phyloP scores from a whole-genome alignment of 2,888 invertebrate genomes.

The Hypsopygia costalis region DNA sequence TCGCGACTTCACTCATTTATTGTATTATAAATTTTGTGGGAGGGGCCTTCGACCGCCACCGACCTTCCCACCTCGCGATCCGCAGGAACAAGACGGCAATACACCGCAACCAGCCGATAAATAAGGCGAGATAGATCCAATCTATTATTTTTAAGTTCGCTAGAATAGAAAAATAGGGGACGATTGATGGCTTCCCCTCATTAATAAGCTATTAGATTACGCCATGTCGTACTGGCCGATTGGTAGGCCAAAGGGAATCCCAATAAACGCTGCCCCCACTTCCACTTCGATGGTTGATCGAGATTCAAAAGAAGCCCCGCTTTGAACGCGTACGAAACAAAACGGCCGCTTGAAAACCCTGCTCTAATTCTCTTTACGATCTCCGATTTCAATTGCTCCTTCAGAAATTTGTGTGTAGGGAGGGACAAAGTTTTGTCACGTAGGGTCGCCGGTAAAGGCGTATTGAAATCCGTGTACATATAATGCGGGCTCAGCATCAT shows the following conservation, averaged over 20 bases:
- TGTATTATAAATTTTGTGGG: conserved; percentile 77
- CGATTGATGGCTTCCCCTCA: conserved; percentile 71
- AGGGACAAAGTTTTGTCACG: conserved; percentile 80
- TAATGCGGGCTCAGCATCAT: conserved; percentile 74
- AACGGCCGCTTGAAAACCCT: conserved; percentile 73
- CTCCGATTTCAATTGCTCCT: conserved; percentile 81
- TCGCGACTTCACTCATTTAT: conserved; percentile 67
- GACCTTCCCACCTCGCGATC: conserved; percentile 66
- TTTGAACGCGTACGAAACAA: conserved; percentile 73
- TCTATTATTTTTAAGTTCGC: conserved; percentile 66
- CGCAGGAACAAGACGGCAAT: conserved; percentile 67
- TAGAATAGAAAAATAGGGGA: conserved; percentile 75
- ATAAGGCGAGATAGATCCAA: conserved; percentile 51
- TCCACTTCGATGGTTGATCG: conserved; percentile 74
- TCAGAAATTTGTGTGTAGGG: conserved; percentile 80
- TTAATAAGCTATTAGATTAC: conserved; percentile 81
- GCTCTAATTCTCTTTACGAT: conserved; percentile 80
- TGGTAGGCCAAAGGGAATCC: conserved; percentile 78
- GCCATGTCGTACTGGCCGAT: conserved; percentile 68
- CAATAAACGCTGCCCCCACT: conserved; percentile 76
- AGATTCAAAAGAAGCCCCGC: conserved; percentile 78
- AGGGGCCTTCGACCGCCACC: conserved; percentile 58
- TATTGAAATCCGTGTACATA: conserved; percentile 67
- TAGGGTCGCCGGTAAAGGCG: conserved; percentile 60
- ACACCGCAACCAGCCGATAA: conserved; percentile 43